These are phyloP conservation scores for Temnopleurus reevesii DNA, from an alignment of 53 echinoderm and acorn worm genomes.

Conservation along the genomic window DNA sequence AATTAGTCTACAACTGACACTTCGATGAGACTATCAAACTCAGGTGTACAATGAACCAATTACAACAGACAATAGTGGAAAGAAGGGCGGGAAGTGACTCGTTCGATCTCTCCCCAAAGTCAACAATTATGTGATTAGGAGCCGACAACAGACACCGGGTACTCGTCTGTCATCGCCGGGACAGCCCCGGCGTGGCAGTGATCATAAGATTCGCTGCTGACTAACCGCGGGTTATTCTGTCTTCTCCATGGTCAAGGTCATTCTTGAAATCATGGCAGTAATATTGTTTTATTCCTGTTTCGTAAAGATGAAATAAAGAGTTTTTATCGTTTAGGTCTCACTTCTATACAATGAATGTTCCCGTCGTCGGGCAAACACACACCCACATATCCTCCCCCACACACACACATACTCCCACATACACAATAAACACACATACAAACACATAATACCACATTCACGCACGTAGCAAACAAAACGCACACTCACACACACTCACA, in stretches of 20 bases:
- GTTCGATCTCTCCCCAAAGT: constrained; percentile 22
- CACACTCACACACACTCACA: too few species aligned
- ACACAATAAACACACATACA: too few species aligned
- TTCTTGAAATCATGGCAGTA: neutral
- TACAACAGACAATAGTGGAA: constrained; percentile 26
- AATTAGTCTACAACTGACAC: neutral
- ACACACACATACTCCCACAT: too few species aligned
- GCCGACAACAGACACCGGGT: constrained; percentile 36
- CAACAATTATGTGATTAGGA: constrained; percentile 54
- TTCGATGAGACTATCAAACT: constrained; percentile 13
- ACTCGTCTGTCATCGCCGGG: neutral
- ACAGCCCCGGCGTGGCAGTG: neutral
- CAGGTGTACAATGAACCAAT: constrained; percentile 42
- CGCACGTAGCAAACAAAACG: too few species aligned
- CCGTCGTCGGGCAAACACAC: too few species aligned
- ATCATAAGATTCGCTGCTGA: neutral
- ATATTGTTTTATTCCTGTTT: neutral
- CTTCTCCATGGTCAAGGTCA: constrained; percentile 14
- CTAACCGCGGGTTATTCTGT: neutral
- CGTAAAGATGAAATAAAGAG: neutral
- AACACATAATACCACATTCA: too few species aligned
- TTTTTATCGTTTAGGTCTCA: too few species aligned
- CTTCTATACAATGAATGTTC: too few species aligned
- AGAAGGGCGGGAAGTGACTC: constrained; percentile 43
- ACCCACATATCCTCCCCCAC: too few species aligned